Base-by-base conservation (phyloP, 2,888 invertebrate genomes). In the Phyllotreta cruciferae region DNA sequence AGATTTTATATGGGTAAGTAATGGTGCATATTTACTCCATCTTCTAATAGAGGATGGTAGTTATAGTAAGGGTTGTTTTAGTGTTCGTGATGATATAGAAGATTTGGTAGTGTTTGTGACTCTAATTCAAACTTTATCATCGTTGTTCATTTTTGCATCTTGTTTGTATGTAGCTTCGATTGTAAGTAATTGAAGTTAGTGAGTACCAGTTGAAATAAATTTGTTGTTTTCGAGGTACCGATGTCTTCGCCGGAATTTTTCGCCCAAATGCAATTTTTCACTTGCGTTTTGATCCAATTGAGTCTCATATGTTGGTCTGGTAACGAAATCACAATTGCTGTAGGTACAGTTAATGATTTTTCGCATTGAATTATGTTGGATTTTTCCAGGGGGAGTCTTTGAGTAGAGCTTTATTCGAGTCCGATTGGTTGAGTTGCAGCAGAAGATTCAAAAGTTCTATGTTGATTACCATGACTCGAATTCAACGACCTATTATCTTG, bases 111-210 rank as follows among this genome's bases (percentile, higher is more conserved):
- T 69, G 5, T 72, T 71, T 35, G 68, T 74, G 11, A 73, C 71
- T 1, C 61, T 76, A 34, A 67, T 63, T 1, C 76, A 76, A 68
- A 70, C 73, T 6, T 35, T 74, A 3, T 68, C 71, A 3, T 74
- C 75, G 3, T 58, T 76, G 10, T 63, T 75, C 11, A 71, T 73
- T 10, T 68, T 74, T 45, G 74, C 75, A 38, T 72, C 75, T 6
- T 73, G 74, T 55, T 57, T 76, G 6, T 76, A 70, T 60, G 65
- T 70, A 8, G 71, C 73, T 9, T 66, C 72, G 7, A 66, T 56
- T 41, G 73, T 73, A 64, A 69, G 70, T 70, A 56, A 24, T 24
- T 24, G 24, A 24, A 24, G 1, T 24, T 24, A 24, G 24, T 24
- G 4, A 24, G 24, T 24, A 24, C 24, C 4, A 4, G 24, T 24